These are phyloP conservation scores for Monarcha castaneiventris DNA, from an alignment of 2,113 vertebrate species.

Conservation along the genomic window DNA sequence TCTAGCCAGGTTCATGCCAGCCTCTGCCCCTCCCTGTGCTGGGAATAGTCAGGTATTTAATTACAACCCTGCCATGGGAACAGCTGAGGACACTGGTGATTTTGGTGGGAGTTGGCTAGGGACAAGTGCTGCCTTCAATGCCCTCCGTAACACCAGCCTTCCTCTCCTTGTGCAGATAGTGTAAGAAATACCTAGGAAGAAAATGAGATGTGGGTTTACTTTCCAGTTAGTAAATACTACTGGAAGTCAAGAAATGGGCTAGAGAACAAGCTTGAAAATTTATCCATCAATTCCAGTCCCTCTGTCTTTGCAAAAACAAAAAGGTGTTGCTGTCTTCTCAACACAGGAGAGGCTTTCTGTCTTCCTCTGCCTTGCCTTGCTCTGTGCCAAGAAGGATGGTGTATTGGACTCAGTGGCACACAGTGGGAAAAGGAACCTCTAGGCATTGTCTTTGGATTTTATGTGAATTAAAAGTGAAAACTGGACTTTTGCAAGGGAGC, in stretches of 20 bases:
- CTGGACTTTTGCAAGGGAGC: neutral
- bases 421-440: neutral
- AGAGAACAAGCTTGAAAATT: neutral
- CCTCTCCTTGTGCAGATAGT: neutral
- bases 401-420: neutral
- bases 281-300: neutral
- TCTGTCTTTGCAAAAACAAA: neutral
- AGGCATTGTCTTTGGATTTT: neutral
- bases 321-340: neutral
- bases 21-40: neutral
- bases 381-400: neutral
- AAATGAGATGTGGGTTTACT: neutral
- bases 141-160: rapidly evolving
- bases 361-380: neutral
- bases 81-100: neutral
- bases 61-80: neutral
- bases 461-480: neutral
- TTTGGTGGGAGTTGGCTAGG: neutral
- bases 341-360: neutral
- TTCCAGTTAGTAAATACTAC: neutral
- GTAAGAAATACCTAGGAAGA: neutral
- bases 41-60: neutral
- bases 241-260: neutral
- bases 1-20: rapidly evolving
- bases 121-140: neutral